phyloP scores from a whole-genome alignment of 2,797 vertebrate species.

The Acanthornis magna region DNA sequence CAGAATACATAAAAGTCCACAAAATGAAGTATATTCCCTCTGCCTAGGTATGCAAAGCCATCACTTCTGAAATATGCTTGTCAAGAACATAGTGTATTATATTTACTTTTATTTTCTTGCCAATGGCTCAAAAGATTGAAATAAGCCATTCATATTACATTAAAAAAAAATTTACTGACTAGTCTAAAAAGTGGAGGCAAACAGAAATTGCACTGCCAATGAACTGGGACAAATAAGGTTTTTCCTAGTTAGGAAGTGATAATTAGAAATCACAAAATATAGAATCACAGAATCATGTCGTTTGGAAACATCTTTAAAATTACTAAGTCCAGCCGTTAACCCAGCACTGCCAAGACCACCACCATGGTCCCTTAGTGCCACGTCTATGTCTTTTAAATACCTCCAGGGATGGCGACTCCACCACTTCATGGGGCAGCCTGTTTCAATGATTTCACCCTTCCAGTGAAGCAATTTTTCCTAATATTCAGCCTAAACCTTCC shows the following conservation, averaged over 20 bases:
- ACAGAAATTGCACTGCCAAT: neutral
- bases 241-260: neutral
- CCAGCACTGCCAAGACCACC: neutral
- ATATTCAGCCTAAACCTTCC: neutral
- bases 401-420: neutral
- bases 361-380: too few relatives aligned
- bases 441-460: neutral
- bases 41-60: neutral
- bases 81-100: neutral
- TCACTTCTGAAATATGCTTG: neutral
- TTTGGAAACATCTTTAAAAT: neutral
- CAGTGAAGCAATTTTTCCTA: neutral
- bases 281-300: neutral
- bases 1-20: neutral
- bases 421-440: neutral
- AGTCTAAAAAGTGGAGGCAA: neutral
- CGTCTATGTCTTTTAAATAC: accelerated
- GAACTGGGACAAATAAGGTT: neutral
- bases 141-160: neutral
- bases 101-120: neutral
- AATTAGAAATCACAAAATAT: neutral
- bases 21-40: neutral
- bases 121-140: neutral
- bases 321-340: neutral
- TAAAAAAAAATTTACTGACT: neutral